Evolutionary conservation across 2,888 invertebrate species (phyloP).

Genomic region (Xanthia togata): DNA sequence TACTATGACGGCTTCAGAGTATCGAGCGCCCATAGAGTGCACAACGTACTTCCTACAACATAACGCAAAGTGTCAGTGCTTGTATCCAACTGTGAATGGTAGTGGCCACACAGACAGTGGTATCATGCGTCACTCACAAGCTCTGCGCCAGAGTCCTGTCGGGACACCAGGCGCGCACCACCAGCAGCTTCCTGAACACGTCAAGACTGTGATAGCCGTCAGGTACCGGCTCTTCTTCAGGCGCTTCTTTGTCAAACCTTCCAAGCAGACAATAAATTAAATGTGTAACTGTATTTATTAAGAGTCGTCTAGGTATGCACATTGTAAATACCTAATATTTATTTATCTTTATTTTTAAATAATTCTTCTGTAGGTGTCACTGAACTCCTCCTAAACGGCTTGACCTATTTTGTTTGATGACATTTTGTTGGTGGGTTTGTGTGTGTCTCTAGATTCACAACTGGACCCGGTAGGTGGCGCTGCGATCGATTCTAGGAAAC

Average conservation of each 20-base stretch:
- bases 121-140: conserved; percentile 78
- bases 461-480: no score
- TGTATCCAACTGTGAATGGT: no score
- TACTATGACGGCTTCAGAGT: conserved; percentile 95
- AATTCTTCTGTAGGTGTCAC: no score
- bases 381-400: no score
- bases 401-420: no score
- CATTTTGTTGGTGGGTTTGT: no score
- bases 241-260: conserved; percentile 96
- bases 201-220: conserved; percentile 94
- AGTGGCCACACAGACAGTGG: not conserved
- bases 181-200: conserved; percentile 93
- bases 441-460: no score
- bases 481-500: no score
- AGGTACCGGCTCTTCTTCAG: conserved; percentile 95
- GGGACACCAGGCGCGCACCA: conserved; percentile 96
- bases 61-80: conserved; percentile 1
- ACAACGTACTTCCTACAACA: conserved; percentile 93
- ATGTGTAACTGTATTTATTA: not conserved
- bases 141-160: conserved; percentile 96
- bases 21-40: conserved; percentile 93
- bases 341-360: no score
- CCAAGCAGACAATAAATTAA: conserved; percentile 52
- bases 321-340: no score
- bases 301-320: no score